Base-by-base conservation (phyloP, 2,888 invertebrate genomes). In the Temnothorax ravouxi region DNA sequence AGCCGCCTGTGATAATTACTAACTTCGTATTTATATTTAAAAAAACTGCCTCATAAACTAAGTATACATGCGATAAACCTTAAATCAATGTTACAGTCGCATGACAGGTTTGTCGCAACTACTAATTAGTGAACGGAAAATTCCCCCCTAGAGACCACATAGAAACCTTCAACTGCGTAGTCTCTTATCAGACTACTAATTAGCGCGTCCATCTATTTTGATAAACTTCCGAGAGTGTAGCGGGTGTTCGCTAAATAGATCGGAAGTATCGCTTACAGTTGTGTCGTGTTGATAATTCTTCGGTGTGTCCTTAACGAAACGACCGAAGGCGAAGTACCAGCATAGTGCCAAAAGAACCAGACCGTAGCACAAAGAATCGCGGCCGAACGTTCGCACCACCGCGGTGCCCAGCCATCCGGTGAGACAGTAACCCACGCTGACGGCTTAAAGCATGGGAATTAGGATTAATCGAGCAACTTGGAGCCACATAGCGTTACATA, bases 251-350 rank as follows among this genome's bases (percentile, higher is more conserved):
- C 8, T 50, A 47, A 75, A 29, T 11, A 34, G 38, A 4, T 71
- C 47, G 41, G 25, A 44, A 64, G n/a, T 9, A 6, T 71, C 66
- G 74, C 91, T 94, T 91, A 95, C 95, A 85, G 93, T 95, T 29
- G 94, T 95, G 76, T 95, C 95, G 85, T 95, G 95, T 79, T 95
- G 95, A 86, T 95, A 94, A 47, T 94, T 94, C 74, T 94, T 95
- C 2, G 96, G 94, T 3, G 95, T 95, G 91, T 96, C 96, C 92
- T 96, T 96, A 52, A 96, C 96, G 89, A 96, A 96, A 85, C 96
- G 94, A 93, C 95, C 95, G 94, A 96, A 96, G 0, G 96, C 92
- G 81, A 96, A 95, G 88, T 96, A 96, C 96, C 96, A 96, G 69
- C 95, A 92, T 34, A 95, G 93, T 0, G 96, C 95, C 11, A 95